phyloP scores from a whole-genome alignment of 1,140 invertebrate genomes.

The Hermetia illucens region DNA sequence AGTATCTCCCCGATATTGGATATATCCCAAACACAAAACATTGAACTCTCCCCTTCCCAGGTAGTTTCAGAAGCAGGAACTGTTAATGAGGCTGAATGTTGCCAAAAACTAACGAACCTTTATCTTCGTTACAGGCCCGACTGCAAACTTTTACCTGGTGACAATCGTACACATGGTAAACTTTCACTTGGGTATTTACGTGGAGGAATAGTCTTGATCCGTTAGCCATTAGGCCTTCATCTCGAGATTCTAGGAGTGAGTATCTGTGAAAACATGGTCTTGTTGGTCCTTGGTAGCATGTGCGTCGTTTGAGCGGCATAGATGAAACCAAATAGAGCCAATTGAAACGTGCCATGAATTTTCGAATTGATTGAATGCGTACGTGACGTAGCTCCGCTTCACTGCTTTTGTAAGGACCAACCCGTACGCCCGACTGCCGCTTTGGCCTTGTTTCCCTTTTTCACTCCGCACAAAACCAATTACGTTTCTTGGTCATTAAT shows the following conservation, averaged over 20 bases:
- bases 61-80: too few species aligned
- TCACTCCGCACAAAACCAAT: too few species aligned
- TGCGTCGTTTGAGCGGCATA: not conserved
- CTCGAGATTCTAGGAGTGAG: not conserved
- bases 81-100: not conserved
- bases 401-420: too few species aligned
- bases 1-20: too few species aligned
- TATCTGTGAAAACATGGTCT: too few species aligned
- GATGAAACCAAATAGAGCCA: constrained; percentile 1
- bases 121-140: not conserved
- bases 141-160: not conserved
- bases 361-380: not conserved
- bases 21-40: too few species aligned
- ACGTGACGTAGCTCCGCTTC: not conserved
- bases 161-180: not conserved
- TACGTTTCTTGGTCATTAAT: not conserved
- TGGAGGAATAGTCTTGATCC: not conserved
- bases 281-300: too few species aligned
- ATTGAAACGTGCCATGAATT: not conserved
- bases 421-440: too few species aligned
- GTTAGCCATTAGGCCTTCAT: not conserved
- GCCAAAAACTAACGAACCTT: not conserved
- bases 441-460: too few species aligned
- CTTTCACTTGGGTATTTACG: not conserved
- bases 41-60: too few species aligned